Evolutionary conservation across 2,888 invertebrate genomes (phyloP).

Genomic region (Orchestes rusci): DNA sequence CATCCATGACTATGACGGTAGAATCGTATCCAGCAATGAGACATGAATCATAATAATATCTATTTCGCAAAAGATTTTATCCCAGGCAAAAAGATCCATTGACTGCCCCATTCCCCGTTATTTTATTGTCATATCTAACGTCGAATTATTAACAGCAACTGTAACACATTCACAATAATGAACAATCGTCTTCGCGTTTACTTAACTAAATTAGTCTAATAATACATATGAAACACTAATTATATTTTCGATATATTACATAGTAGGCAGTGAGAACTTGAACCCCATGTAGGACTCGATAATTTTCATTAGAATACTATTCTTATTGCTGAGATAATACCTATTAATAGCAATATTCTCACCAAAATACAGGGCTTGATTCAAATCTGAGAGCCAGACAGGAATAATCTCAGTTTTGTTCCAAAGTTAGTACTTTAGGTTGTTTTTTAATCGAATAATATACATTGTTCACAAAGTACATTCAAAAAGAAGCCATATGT

Average conservation of each 20-base stretch:
- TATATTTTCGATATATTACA: slow-evolving; percentile 13
- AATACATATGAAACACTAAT: slow-evolving; percentile 15
- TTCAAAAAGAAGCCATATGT: background rate
- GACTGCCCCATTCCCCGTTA: slow-evolving; percentile 38
- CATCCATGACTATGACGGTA: no score
- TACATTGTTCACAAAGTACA: slow-evolving; percentile 1
- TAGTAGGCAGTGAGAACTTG: slow-evolving; percentile 33
- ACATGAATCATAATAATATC: no score
- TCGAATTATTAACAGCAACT: slow-evolving; percentile 34
- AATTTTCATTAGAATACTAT: slow-evolving; percentile 19
- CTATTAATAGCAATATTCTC: background rate
- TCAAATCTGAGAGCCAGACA: no score
- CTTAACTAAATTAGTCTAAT: slow-evolving; percentile 25
- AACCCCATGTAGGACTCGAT: background rate
- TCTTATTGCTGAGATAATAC: slow-evolving; percentile 36
- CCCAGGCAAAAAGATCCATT: background rate
- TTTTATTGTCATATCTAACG: slow-evolving; percentile 41
- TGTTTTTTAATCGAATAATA: background rate
- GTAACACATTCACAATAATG: slow-evolving; percentile 28
- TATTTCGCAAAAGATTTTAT: no score
- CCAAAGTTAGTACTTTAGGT: background rate
- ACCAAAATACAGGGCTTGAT: no score
- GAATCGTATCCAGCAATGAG: no score
- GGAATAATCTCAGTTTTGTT: no score
- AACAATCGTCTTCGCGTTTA: slow-evolving; percentile 17